Base-by-base conservation (phyloP, 2,797 vertebrate species). In the Phalloptychus januarius region DNA sequence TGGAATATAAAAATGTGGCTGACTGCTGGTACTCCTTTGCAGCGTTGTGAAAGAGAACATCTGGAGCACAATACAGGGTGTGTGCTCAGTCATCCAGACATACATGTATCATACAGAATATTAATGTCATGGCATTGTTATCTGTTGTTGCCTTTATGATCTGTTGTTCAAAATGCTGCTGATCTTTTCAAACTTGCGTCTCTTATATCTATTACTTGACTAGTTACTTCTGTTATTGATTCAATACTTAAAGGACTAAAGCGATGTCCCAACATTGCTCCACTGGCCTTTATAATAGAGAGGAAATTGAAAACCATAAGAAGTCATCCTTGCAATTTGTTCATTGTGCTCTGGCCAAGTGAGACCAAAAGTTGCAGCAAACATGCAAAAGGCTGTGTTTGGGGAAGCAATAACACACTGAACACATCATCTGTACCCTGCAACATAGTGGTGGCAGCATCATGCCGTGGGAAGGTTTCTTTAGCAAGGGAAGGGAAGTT, bases 31-130 rank as follows among this genome's bases (percentile, higher is more conserved):
- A 45, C 82, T 83, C 83, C 81, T 80, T 90, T 83, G 85, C 73
- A 15, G 75, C 89, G 72, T 74, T 76, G 83, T 83, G 87, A 92
- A 91, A 83, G 84, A 76, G 85, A 92, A 93, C 91, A 92, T 93
- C 86, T 87, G 88, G 85, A 86, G 86, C 91, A 90, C 84, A 89
- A 92, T 81, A 76, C 82, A 75, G 25, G 48, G 52, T 52, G 79
- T 81, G 80, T 61, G 38, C 72, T 74, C 40, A 58, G 31, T 70
- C 82, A 87, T 70, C 44, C 77, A 58, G 25, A 54, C 28, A 7
- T 70, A 36, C 79, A 83, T 72, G 52, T 75, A 48, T 33, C 48
- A 31, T 71, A 46, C 44, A 33, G 23, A 25, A 48, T 44, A 33
- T 58, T 65, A 28, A 65, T 45, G 31, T 79, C 77, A 75, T 20